phyloP scores from a whole-genome alignment of 2,113 vertebrate genomes.

The Coregonus clupeaformis region DNA sequence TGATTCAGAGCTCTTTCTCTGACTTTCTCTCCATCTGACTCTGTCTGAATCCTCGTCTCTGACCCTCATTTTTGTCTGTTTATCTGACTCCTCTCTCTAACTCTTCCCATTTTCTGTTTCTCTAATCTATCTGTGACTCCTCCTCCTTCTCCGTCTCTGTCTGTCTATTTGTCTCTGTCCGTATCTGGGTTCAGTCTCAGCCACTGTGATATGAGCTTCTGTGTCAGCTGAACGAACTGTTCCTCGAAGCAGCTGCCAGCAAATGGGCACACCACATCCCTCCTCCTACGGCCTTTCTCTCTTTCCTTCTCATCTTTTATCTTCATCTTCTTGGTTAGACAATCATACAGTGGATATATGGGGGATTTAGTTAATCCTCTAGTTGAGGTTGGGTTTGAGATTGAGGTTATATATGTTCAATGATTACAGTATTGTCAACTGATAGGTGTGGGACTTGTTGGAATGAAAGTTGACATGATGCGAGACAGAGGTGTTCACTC shows the following conservation, averaged over 20 bases:
- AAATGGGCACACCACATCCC: background rate
- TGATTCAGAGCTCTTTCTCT: background rate
- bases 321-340: too few relatives aligned
- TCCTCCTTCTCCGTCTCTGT: background rate
- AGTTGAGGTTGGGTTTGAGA: too few relatives aligned
- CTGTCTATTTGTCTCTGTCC: background rate
- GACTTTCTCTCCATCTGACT: background rate
- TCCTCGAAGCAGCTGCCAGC: background rate
- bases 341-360: too few relatives aligned
- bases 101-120: background rate
- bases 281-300: background rate
- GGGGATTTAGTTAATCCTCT: too few relatives aligned
- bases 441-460: too few relatives aligned
- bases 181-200: background rate
- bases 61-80: background rate
- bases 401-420: too few relatives aligned
- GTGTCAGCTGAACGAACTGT: background rate
- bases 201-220: too few relatives aligned
- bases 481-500: too few relatives aligned
- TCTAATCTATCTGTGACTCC: background rate
- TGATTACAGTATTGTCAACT: too few relatives aligned
- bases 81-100: background rate
- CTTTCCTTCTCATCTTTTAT: too few relatives aligned
- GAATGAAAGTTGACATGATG: too few relatives aligned
- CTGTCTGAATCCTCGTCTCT: background rate